phyloP scores from a whole-genome alignment of 1,140 invertebrate genomes.

The Tetraneura akinire region DNA sequence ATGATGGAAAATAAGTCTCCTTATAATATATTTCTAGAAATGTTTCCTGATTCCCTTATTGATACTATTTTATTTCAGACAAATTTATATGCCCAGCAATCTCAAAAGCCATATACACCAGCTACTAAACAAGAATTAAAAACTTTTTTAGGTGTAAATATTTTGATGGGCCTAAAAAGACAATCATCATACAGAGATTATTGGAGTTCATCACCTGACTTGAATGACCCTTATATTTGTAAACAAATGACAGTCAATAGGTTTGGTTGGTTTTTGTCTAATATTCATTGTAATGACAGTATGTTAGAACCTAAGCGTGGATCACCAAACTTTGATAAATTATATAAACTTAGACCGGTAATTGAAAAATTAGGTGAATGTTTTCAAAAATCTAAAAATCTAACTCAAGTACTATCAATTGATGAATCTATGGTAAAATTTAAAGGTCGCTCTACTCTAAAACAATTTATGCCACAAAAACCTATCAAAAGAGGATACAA shows the following conservation, averaged over 20 bases:
- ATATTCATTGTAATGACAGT: background rate
- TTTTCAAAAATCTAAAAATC: conserved; percentile 4
- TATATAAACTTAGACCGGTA: background rate
- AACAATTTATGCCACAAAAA: conserved; percentile 55
- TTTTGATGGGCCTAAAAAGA: conserved; percentile 1
- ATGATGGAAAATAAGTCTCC: background rate
- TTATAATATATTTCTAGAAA: conserved; percentile 1
- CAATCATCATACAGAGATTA: background rate
- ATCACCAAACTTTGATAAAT: background rate
- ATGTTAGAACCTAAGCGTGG: background rate
- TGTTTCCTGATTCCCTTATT: conserved; percentile 3
- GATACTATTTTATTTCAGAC: conserved; percentile 1
- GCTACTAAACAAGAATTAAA: background rate
- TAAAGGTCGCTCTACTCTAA: background rate
- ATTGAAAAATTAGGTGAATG: background rate
- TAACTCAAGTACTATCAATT: background rate
- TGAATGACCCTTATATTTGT: background rate
- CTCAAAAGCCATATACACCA: background rate
- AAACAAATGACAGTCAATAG: background rate
- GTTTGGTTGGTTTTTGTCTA: background rate
- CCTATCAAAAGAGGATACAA: conserved; percentile 58
- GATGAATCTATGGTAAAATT: conserved; percentile 7
- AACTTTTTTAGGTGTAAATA: conserved; percentile 6
- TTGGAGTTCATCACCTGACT: background rate
- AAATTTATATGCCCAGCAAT: conserved; percentile 10